These are phyloP conservation scores for Pristionchus japonicus DNA, from an alignment of 2,888 invertebrate genomes.

Conservation along the genomic window DNA sequence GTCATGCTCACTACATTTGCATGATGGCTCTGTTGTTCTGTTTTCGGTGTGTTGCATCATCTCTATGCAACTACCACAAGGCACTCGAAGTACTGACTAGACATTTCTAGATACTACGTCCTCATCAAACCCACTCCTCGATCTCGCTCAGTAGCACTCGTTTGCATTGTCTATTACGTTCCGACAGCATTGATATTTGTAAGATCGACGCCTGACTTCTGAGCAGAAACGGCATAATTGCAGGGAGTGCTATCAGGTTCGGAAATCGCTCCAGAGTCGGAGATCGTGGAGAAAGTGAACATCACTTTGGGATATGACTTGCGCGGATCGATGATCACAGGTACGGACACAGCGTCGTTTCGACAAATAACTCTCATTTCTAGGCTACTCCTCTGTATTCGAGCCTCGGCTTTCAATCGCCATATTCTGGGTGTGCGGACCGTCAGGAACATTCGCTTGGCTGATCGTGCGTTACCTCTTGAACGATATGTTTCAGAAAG, in stretches of 20 bases:
- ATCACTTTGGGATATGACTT: background rate
- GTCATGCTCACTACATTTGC: constrained; percentile 1
- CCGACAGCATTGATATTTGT: background rate
- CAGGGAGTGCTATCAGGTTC: background rate
- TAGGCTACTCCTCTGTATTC: background rate
- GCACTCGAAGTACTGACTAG: no score
- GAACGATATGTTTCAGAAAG: background rate
- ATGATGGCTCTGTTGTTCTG: constrained; percentile 25
- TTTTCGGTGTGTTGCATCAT: background rate
- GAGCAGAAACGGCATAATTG: background rate
- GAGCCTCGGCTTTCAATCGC: background rate
- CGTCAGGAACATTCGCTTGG: background rate
- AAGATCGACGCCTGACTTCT: background rate
- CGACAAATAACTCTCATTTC: background rate
- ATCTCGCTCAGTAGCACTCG: background rate
- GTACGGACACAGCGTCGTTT: background rate
- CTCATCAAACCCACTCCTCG: constrained; percentile 22
- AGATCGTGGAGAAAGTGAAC: background rate
- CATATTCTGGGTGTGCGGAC: background rate
- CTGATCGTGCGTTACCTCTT: background rate
- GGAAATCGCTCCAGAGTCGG: background rate
- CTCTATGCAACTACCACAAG: background rate
- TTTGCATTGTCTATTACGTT: background rate
- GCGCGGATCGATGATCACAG: background rate
- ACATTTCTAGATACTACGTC: background rate